A percentile compares a stretch with the other conserved stretches of the same genome.
Evolutionary conservation across 2,113 vertebrate genomes (phyloP).

Genomic region (Gopherus flavomarginatus): DNA sequence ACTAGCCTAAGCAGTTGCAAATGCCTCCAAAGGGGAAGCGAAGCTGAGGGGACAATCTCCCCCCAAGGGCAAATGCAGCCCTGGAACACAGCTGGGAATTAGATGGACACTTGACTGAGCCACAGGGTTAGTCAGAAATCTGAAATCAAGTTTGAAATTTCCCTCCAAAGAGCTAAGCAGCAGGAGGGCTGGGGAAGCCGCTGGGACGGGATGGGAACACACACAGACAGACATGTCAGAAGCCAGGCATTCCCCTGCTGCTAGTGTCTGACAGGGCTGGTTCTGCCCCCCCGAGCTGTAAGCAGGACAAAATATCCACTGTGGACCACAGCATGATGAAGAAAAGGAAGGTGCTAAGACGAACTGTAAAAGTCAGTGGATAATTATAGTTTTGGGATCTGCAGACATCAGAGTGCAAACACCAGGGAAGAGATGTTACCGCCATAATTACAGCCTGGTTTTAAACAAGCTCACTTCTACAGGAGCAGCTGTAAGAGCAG

Average conservation of each 20-base stretch:
- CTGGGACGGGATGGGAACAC: accelerated
- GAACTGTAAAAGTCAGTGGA: neutral
- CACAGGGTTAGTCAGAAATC: neutral
- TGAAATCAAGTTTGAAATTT: neutral
- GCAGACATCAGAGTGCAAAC: slow-evolving; percentile 17
- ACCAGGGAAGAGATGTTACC: neutral
- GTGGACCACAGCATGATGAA: accelerated
- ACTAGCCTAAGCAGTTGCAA: neutral
- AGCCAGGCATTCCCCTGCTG: neutral
- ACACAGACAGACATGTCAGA: no score
- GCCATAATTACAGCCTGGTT: neutral
- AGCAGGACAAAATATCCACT: neutral
- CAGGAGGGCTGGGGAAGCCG: neutral
- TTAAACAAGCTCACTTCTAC: neutral
- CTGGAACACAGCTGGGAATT: neutral
- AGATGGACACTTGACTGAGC: neutral
- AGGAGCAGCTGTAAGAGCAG: slow-evolving; percentile 17
- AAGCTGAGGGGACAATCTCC: neutral
- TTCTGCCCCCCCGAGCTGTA: neutral
- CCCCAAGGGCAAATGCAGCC: neutral
- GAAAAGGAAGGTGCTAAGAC: neutral
- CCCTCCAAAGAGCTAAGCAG: neutral
- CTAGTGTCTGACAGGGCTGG: neutral
- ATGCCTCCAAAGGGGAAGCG: neutral
- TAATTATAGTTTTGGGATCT: neutral